phyloP scores from a whole-genome alignment of 2,888 invertebrate species.

The Drosophila yooni region DNA sequence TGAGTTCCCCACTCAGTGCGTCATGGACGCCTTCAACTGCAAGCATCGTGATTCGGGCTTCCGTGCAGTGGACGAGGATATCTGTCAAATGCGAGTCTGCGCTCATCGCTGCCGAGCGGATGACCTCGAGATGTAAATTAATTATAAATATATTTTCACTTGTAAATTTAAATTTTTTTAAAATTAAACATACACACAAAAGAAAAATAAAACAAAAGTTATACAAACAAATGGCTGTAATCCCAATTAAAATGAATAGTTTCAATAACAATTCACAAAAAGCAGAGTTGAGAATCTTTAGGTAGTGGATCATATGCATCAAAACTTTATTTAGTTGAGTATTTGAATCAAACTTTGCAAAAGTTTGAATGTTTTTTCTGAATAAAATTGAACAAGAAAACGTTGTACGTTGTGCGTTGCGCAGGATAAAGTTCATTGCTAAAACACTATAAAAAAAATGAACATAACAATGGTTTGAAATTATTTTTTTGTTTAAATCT shows the following conservation, averaged over 20 bases:
- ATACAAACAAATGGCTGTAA: background rate
- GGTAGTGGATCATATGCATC: background rate
- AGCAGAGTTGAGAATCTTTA: background rate
- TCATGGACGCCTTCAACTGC: slow-evolving; percentile 81
- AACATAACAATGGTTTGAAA: no score
- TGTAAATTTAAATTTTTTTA: background rate
- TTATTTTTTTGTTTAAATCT: background rate
- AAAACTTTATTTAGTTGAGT: background rate
- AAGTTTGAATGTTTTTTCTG: background rate
- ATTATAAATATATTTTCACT: background rate
- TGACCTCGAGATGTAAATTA: slow-evolving; percentile 51
- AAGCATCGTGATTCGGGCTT: slow-evolving; percentile 72
- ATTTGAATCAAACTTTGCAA: background rate
- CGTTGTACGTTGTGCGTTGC: background rate
- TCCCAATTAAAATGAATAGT: background rate
- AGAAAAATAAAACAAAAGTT: background rate
- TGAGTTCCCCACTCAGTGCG: slow-evolving; percentile 81
- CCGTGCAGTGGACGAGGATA: slow-evolving; percentile 65
- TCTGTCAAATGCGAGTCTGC: slow-evolving; percentile 61
- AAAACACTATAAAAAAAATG: background rate
- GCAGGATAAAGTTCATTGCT: background rate
- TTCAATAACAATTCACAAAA: background rate
- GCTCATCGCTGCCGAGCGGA: slow-evolving; percentile 63
- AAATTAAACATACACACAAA: no score
- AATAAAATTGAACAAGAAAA: background rate